phyloP scores from a whole-genome alignment of 1,140 invertebrate genomes.

The Monomorium pharaonis region DNA sequence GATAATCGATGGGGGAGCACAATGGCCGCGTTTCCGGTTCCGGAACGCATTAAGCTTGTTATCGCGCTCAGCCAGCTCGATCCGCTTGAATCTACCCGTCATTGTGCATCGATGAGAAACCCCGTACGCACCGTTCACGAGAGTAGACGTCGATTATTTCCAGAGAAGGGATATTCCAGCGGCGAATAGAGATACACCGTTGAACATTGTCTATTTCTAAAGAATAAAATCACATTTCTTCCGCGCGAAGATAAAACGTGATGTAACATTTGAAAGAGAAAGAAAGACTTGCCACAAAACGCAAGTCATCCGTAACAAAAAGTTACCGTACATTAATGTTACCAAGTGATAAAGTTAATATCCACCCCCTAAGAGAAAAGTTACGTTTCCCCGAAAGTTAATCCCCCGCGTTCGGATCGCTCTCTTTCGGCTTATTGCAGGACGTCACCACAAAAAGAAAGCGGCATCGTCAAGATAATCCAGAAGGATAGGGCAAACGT shows the following conservation, averaged over 20 bases:
- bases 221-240: background rate
- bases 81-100: constrained; percentile 62
- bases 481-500: constrained; percentile 45
- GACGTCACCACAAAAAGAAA: constrained; percentile 22
- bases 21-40: constrained; percentile 70
- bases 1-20: constrained; percentile 59
- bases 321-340: constrained; percentile 7
- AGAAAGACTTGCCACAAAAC: background rate
- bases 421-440: background rate
- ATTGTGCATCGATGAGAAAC: constrained; percentile 52
- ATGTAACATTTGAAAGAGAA: background rate
- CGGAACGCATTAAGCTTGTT: constrained; percentile 68
- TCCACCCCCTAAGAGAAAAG: background rate
- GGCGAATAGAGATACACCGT: background rate
- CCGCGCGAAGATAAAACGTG: background rate
- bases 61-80: constrained; percentile 71
- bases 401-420: constrained; percentile 1
- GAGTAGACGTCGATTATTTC: constrained; percentile 40
- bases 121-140: constrained; percentile 43
- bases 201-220: background rate
- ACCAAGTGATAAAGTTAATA: constrained; percentile 30
- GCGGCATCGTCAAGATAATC: constrained; percentile 50
- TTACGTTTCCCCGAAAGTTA: constrained; percentile 10
- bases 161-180: constrained; percentile 19
- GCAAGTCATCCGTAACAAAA: background rate